phyloP scores from a whole-genome alignment of 2,797 vertebrate genomes.

The Smutsia gigantea region DNA sequence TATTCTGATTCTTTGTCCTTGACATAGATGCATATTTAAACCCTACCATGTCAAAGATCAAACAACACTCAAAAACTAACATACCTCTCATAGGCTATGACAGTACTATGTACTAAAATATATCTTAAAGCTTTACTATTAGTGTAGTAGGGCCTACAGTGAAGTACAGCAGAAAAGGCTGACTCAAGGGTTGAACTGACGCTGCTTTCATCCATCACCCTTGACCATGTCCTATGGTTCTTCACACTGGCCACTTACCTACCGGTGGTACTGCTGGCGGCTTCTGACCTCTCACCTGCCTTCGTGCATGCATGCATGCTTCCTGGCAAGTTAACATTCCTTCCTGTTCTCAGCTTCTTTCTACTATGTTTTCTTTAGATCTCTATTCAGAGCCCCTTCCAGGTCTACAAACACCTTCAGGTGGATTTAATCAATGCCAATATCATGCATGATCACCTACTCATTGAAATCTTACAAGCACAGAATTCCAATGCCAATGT shows the following conservation, averaged over 20 bases:
- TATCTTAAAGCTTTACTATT: not conserved
- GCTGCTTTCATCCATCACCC: not conserved
- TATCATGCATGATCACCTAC: not conserved
- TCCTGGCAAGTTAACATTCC: not conserved
- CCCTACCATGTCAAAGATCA: not conserved
- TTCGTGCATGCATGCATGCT: not conserved
- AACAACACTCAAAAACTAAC: not conserved
- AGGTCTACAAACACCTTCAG: not conserved
- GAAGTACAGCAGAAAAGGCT: not conserved
- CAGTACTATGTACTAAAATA: not conserved
- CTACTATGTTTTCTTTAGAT: not conserved
- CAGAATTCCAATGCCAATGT: not conserved
- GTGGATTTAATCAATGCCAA: not conserved
- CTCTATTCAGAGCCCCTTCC: not conserved
- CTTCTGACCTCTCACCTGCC: not conserved
- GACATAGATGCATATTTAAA: not conserved
- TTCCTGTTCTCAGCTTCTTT: not conserved
- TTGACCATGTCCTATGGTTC: not conserved
- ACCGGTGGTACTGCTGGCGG: fast-evolving
- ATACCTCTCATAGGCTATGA: not conserved
- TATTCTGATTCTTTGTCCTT: not conserved
- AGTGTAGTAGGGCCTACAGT: not conserved
- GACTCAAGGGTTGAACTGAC: not conserved
- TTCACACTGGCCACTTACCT: not conserved
- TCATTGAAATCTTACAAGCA: not conserved